These are phyloP conservation scores for Pluvianellus socialis DNA, from an alignment of 2,113 vertebrate species.

Conservation along the genomic window DNA sequence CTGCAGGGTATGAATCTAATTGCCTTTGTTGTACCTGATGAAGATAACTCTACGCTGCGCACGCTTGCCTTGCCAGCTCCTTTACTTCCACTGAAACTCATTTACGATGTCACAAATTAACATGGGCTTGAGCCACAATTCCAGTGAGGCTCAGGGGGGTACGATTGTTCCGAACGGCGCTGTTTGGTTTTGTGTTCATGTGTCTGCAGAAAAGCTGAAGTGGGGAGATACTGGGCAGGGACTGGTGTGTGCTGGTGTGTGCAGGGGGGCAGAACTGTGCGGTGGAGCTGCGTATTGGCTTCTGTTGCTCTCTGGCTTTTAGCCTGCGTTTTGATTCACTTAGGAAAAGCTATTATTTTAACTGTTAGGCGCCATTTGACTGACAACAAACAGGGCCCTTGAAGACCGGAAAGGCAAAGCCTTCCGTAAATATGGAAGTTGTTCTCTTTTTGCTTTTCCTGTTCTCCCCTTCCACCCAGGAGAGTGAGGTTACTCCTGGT, in stretches of 20 bases:
- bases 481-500: background rate
- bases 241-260: background rate
- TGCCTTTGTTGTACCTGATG: constrained; percentile 39
- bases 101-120: constrained; percentile 20
- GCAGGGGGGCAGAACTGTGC: background rate
- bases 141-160: background rate
- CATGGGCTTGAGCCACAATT: background rate
- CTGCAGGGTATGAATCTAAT: constrained; percentile 32
- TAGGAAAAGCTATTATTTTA: background rate
- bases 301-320: background rate
- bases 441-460: background rate
- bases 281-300: background rate
- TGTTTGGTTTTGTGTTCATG: background rate
- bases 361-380: background rate
- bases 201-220: background rate
- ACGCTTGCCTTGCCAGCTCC: background rate
- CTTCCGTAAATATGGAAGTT: background rate
- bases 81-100: background rate
- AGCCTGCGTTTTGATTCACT: background rate
- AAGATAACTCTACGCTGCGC: background rate
- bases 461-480: background rate
- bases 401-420: background rate
- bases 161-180: background rate
- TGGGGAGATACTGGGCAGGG: background rate
- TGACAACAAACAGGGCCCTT: background rate